phyloP scores from a whole-genome alignment of 2,797 vertebrate genomes.

The Lepilemur ruficaudatus region DNA sequence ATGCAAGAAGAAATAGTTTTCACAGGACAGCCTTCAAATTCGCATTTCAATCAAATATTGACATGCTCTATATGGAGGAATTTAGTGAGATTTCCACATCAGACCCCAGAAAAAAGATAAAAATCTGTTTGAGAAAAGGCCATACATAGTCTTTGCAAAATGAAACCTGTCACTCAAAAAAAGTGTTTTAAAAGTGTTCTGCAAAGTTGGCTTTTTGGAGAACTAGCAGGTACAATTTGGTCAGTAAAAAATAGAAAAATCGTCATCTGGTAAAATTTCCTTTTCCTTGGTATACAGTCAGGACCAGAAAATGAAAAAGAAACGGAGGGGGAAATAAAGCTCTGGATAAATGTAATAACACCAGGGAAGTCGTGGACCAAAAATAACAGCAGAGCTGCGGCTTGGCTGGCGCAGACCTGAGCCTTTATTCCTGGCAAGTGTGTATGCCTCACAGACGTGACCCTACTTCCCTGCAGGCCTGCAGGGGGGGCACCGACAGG shows the following conservation, averaged over 20 bases:
- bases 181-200: slow-evolving; percentile 34
- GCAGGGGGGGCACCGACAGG: not conserved
- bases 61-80: slow-evolving; percentile 1
- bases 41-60: slow-evolving; percentile 44
- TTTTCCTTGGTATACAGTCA: not conserved
- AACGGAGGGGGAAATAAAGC: not conserved
- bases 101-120: slow-evolving; percentile 49
- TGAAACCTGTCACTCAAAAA: slow-evolving; percentile 65
- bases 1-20: slow-evolving; percentile 28
- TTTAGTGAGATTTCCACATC: slow-evolving; percentile 30
- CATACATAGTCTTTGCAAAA: not conserved
- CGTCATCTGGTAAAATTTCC: slow-evolving; percentile 23
- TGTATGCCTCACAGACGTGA: rapidly evolving
- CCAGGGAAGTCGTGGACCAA: not conserved
- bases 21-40: not conserved
- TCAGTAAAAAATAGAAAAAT: slow-evolving; percentile 13
- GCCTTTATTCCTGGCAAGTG: not conserved
- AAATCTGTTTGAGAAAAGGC: slow-evolving; percentile 49
- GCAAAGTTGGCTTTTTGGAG: not conserved
- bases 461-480: not conserved
- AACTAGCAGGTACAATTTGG: slow-evolving; percentile 37
- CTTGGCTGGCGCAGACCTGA: not conserved
- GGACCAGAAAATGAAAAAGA: not conserved
- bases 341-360: not conserved
- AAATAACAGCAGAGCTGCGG: not conserved